Evolutionary conservation across 2,888 invertebrate genomes (phyloP), one percentile per base, ranked within the genome.

Genomic region (Pocota personata): DNA sequence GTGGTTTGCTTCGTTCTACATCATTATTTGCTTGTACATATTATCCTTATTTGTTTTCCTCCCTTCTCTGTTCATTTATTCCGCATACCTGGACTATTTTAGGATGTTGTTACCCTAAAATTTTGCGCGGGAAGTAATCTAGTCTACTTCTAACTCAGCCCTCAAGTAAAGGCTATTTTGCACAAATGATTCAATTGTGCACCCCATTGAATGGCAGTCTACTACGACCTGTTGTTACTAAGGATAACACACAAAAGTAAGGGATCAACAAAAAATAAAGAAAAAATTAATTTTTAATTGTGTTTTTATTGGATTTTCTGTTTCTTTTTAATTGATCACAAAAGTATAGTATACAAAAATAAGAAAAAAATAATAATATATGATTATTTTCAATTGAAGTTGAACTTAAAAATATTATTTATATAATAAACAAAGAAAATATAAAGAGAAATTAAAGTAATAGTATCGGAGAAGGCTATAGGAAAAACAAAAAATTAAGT

Each of bases 251-350:
- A 30, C 46, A 35, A 37, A 48, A 24, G 43, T 2, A 43, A 19
- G 3, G 12, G 12, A 72, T 2, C 2, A n/a, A 48, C 27, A 43
- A 43, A 21, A 16, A 58, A 24, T 2, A 14, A 32, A 14, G 8
- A 3, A 32, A 35, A 48, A 21, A 1, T 12, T 35, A 67, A 46
- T 58, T 67, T 58, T 57, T 37, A 37, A 48, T 57, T 46, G 43
- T 55, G 50, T 24, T 64, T 75, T 75, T 75, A 64, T 76, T 66
- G 50, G 57, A 66, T 43, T 46, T 58, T 66, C 24, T 46, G 46
- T 76, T 67, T 48, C n/a, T 10, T 76, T n/a, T 30, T 37, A 55
- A n/a, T 66, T 32, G 57, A 66, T 75, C 75, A 75, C 75, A 66
- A 75, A 75, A 66, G 30, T 55, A 52, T 62, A 52, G 55, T 46